These are phyloP conservation scores for Polymixis flavicincta DNA, from an alignment of 2,888 invertebrate genomes.

Conservation along the genomic window DNA sequence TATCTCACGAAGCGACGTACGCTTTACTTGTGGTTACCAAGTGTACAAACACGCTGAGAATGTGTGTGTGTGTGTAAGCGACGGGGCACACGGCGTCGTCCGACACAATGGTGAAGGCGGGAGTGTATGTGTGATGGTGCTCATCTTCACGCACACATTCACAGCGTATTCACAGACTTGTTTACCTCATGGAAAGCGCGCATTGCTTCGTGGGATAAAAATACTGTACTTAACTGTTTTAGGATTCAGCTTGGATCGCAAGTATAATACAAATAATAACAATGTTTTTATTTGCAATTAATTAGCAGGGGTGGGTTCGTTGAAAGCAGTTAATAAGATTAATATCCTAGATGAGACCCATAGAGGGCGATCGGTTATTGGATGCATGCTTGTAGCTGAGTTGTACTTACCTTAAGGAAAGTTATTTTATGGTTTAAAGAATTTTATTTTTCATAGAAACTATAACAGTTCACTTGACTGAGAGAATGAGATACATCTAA, in stretches of 20 bases:
- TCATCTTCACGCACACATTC: not conserved
- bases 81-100: not conserved
- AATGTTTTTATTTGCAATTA: conserved; percentile 1
- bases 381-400: not conserved
- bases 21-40: not conserved
- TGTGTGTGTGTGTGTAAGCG: not conserved
- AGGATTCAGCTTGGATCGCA: conserved; percentile 10
- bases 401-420: not conserved
- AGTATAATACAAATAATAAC: not conserved
- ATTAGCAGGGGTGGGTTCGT: not conserved
- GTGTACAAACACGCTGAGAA: not conserved
- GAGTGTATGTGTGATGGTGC: not conserved
- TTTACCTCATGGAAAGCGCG: not conserved
- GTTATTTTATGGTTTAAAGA: too few relatives aligned
- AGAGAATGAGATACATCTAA: too few relatives aligned
- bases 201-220: not conserved
- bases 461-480: too few relatives aligned
- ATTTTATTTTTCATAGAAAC: too few relatives aligned
- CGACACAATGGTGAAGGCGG: not conserved
- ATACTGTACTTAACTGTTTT: conserved; percentile 25
- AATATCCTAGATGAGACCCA: not conserved
- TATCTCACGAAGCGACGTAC: not conserved
- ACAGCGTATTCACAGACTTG: not conserved
- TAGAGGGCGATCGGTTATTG: not conserved
- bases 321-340: too few relatives aligned